Conservation (phyloP, 1,140 invertebrate species). For the Copidosoma floridanum region DNA sequence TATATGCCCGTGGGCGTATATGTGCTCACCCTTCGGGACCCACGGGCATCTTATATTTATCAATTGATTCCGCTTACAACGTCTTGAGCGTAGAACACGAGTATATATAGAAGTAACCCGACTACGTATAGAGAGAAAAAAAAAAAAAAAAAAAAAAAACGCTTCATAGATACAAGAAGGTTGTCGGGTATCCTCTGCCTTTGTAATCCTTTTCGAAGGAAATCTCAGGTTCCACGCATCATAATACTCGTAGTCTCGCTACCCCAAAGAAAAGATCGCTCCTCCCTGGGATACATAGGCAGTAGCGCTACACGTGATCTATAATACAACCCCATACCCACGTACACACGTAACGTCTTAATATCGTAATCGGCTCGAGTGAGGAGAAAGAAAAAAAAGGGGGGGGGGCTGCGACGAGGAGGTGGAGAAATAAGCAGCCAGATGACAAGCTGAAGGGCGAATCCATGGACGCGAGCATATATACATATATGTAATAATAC, state of each 20-base stretch:
- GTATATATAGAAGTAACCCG: background rate
- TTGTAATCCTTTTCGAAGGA: too few relatives aligned
- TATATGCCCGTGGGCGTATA: background rate
- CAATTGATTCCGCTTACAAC: background rate
- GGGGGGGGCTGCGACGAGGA: too few relatives aligned
- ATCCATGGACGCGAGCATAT: too few relatives aligned
- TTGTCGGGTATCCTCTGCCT: too few relatives aligned
- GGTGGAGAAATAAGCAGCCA: too few relatives aligned
- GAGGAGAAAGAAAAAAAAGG: background rate
- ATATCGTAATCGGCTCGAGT: slow-evolving; percentile 17
- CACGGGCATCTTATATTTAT: background rate
- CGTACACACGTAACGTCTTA: background rate
- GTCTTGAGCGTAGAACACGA: background rate
- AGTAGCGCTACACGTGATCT: background rate
- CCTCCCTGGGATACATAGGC: too few relatives aligned
- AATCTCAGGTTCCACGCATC: too few relatives aligned
- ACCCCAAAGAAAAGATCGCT: slow-evolving; percentile 1
- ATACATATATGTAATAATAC: too few relatives aligned
- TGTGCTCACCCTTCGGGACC: background rate
- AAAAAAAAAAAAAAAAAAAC: background rate
- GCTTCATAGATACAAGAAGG: too few relatives aligned
- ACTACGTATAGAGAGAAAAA: background rate
- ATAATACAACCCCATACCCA: too few relatives aligned
- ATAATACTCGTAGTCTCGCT: too few relatives aligned
- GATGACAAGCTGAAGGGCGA: too few relatives aligned